phyloP scores from a whole-genome alignment of 2,888 invertebrate species.

The Trichogramma dendrolimi region DNA sequence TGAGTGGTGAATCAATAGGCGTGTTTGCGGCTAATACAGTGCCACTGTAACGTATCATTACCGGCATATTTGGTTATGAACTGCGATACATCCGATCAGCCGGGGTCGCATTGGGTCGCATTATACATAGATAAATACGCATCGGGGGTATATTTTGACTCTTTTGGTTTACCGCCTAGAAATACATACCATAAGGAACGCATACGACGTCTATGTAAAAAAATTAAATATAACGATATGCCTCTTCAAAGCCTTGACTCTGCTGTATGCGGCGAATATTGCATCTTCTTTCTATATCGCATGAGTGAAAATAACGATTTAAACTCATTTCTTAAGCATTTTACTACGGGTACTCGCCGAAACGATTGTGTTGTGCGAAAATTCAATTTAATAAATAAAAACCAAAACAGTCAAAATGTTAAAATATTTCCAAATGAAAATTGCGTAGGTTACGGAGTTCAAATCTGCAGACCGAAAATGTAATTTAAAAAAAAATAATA shows the following conservation, averaged over 20 bases:
- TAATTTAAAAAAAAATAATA: too few species aligned
- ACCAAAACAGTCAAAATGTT: too few species aligned
- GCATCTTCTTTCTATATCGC: conserved; percentile 15
- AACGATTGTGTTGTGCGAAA: too few species aligned
- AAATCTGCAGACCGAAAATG: too few species aligned
- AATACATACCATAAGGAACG: conserved; percentile 4
- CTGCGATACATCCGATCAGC: not conserved
- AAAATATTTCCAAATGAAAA: too few species aligned
- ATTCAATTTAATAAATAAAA: too few species aligned
- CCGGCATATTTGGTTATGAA: not conserved
- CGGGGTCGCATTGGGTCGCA: not conserved
- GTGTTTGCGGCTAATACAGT: not conserved
- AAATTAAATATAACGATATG: conserved; percentile 1
- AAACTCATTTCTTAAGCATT: too few species aligned
- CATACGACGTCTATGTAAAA: conserved; percentile 3
- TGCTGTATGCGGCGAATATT: conserved; percentile 12
- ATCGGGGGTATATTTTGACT: conserved; percentile 1
- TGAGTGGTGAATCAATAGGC: not conserved
- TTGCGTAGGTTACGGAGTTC: too few species aligned
- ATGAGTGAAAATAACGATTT: too few species aligned
- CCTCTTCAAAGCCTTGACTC: conserved; percentile 10
- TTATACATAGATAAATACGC: not conserved
- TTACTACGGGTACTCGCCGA: too few species aligned
- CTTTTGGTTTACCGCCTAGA: conserved; percentile 5
- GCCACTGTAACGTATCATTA: not conserved